Conservation (phyloP, 2,888 invertebrate genomes). For the Drosophila anomalata region DNA sequence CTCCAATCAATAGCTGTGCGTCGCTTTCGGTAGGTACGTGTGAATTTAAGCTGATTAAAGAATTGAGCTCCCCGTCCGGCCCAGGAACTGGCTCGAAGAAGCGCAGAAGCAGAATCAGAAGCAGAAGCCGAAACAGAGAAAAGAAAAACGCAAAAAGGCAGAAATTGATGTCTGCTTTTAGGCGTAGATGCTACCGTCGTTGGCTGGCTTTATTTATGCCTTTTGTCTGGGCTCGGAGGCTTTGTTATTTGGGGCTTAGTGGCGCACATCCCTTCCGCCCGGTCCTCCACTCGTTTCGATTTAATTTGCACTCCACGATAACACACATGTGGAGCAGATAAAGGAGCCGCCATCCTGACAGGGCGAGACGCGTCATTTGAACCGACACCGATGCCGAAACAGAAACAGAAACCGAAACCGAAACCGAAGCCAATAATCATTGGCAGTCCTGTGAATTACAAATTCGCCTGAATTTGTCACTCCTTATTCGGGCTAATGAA, state of each 20-base stretch:
- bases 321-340: constrained; percentile 37
- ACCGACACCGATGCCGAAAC: constrained; percentile 47
- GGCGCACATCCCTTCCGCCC: constrained; percentile 54
- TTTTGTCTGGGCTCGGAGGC: constrained; percentile 57
- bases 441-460: constrained; percentile 50
- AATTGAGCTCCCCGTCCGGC: constrained; percentile 58
- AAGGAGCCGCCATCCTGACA: constrained; percentile 13
- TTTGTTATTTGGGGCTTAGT: constrained; percentile 70
- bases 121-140: constrained; percentile 17
- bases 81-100: constrained; percentile 6
- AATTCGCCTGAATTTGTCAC: constrained; percentile 60
- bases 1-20: constrained; percentile 78
- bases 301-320: constrained; percentile 42
- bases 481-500: constrained; percentile 45
- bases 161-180: constrained; percentile 75
- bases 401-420: not conserved
- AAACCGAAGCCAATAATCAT: constrained; percentile 70
- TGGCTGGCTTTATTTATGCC: constrained; percentile 69
- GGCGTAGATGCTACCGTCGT: constrained; percentile 57
- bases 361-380: constrained; percentile 1
- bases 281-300: constrained; percentile 44
- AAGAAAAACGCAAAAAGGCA: constrained; percentile 48
- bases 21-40: constrained; percentile 79
- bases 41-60: constrained; percentile 83
- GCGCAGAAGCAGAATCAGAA: constrained; percentile 19